phyloP scores from a whole-genome alignment of 1,140 invertebrate genomes.

The Hestina assimilis region DNA sequence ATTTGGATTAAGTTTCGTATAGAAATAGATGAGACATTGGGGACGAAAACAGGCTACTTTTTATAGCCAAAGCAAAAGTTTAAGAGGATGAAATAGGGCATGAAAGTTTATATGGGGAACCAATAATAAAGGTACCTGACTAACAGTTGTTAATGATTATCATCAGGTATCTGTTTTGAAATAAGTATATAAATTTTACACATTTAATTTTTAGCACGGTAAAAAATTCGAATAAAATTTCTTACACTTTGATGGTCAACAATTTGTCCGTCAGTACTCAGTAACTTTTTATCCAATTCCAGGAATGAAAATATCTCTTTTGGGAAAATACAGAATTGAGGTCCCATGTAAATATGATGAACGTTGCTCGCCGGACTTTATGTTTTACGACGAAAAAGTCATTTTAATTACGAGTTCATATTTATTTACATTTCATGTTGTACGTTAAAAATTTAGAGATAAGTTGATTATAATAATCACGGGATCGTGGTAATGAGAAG shows the following conservation, averaged over 20 bases:
- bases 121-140: no score
- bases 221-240: neutral
- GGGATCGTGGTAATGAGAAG: neutral
- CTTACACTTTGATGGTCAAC: neutral
- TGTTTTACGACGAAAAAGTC: slow-evolving; percentile 10
- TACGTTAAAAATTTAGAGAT: neutral
- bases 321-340: slow-evolving; percentile 8
- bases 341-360: slow-evolving; percentile 24
- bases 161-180: no score
- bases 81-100: no score
- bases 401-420: slow-evolving; percentile 21
- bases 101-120: no score
- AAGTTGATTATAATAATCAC: neutral
- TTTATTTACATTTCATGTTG: slow-evolving; percentile 5
- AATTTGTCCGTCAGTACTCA: no score
- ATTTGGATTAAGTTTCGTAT: no score
- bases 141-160: no score
- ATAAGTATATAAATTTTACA: no score
- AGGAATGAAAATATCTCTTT: slow-evolving; percentile 20
- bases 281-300: slow-evolving; percentile 9
- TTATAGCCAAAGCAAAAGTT: no score
- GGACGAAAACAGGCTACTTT: no score
- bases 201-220: no score
- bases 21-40: no score
- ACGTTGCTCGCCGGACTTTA: slow-evolving; percentile 8